Percentiles rank a stretch among this genome's conserved stretches.
phyloP scores from a whole-genome alignment of 2,888 invertebrate genomes.

The Callinectes sapidus region DNA sequence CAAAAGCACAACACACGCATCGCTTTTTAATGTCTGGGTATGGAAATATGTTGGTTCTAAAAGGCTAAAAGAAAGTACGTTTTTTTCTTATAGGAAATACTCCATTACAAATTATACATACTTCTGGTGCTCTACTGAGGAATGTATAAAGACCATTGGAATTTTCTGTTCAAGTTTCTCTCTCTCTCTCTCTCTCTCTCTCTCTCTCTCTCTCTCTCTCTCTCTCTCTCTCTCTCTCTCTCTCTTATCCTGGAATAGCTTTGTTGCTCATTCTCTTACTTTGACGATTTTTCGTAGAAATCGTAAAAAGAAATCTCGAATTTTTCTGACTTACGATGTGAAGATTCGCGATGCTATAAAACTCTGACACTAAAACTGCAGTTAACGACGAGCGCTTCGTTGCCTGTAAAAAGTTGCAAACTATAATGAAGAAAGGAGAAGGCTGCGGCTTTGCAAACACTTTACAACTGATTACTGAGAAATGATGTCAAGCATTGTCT shows the following conservation, averaged over 20 bases:
- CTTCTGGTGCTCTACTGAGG: not conserved
- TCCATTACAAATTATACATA: not conserved
- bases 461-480: not conserved
- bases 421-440: not conserved
- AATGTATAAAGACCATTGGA: not conserved
- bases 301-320: not conserved
- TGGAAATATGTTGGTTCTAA: not conserved
- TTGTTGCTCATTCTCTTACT: not conserved
- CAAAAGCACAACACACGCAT: not conserved
- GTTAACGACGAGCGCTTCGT: not conserved
- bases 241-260: not conserved
- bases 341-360: not conserved
- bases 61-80: too few species aligned
- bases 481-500: not conserved
- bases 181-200: constrained; percentile 37
- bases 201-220: constrained; percentile 37
- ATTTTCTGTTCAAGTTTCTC: not conserved
- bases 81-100: not conserved
- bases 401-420: not conserved
- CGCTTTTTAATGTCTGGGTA: not conserved
- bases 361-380: not conserved
- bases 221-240: constrained; percentile 28
- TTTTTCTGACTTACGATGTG: not conserved
- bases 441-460: not conserved
- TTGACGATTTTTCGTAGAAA: not conserved